These are phyloP conservation scores for Cyanoderma ruficeps DNA, from an alignment of 2,113 vertebrate species.

Conservation along the genomic window DNA sequence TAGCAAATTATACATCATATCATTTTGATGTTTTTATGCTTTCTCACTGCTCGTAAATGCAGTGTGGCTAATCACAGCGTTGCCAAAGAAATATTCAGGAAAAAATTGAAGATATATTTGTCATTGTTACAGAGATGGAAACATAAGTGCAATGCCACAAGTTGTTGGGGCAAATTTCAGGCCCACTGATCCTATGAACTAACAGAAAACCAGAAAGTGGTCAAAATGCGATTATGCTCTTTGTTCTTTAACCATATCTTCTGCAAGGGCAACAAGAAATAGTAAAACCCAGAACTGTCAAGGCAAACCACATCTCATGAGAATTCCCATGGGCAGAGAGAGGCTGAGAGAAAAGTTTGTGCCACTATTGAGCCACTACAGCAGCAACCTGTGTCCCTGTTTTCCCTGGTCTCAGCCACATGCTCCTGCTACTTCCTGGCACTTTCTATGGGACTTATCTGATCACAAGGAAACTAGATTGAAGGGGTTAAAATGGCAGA, in stretches of 20 bases:
- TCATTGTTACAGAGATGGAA: background rate
- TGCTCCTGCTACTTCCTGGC: background rate
- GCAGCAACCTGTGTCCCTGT: background rate
- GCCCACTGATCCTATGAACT: background rate
- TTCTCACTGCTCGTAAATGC: background rate
- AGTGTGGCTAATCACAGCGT: background rate
- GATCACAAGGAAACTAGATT: background rate
- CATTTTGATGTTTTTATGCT: background rate
- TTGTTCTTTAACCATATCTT: background rate
- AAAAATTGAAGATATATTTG: background rate
- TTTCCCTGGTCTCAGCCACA: background rate
- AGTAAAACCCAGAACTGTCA: background rate
- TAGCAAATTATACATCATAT: background rate
- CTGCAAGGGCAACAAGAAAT: background rate
- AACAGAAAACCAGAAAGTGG: rapidly evolving
- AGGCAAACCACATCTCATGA: background rate
- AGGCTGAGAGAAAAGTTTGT: background rate
- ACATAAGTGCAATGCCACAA: background rate
- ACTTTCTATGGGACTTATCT: background rate
- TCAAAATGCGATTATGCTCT: background rate
- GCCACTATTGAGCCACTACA: background rate
- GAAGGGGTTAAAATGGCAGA: background rate
- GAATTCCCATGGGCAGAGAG: background rate
- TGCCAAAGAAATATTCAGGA: background rate
- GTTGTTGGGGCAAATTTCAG: background rate